Conservation (phyloP, 2,888 invertebrate genomes). For the Digitonthophagus gazella region DNA sequence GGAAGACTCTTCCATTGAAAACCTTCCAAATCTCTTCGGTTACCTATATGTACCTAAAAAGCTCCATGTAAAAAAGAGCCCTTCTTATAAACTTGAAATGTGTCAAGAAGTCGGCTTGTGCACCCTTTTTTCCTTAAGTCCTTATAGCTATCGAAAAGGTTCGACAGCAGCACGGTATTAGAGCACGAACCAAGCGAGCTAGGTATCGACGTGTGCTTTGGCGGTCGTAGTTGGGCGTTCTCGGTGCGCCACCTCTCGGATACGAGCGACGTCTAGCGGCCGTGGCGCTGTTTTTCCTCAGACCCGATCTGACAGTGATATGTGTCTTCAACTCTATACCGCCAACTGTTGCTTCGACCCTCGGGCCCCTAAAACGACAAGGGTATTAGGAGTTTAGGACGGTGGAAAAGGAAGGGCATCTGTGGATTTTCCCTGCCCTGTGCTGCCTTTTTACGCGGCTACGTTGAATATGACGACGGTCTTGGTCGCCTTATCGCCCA, state of each 20-base stretch:
- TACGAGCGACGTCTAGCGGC: slow-evolving; percentile 7
- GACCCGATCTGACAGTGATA: slow-evolving; percentile 25
- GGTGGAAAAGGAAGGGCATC: background rate
- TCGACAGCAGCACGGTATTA: background rate
- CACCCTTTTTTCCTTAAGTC: background rate
- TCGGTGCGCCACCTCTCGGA: slow-evolving; percentile 8
- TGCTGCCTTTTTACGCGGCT: background rate
- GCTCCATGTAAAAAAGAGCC: background rate
- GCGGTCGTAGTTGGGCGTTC: background rate
- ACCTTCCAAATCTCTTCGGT: no score
- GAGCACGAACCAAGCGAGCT: background rate
- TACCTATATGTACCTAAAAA: no score
- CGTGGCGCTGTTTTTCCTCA: slow-evolving; percentile 20
- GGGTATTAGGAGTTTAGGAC: background rate
- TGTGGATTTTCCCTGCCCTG: background rate
- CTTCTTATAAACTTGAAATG: background rate
- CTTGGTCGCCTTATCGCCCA: background rate
- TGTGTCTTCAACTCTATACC: slow-evolving; percentile 30
- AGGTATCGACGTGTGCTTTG: background rate
- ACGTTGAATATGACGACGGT: background rate
- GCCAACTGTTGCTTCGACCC: slow-evolving; percentile 25
- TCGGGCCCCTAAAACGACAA: slow-evolving; percentile 1
- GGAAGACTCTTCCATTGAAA: no score
- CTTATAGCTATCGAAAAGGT: background rate
- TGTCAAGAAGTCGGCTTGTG: background rate